Conservation (phyloP, 2,113 vertebrate species). For the Oncorhynchus tshawytscha region DNA sequence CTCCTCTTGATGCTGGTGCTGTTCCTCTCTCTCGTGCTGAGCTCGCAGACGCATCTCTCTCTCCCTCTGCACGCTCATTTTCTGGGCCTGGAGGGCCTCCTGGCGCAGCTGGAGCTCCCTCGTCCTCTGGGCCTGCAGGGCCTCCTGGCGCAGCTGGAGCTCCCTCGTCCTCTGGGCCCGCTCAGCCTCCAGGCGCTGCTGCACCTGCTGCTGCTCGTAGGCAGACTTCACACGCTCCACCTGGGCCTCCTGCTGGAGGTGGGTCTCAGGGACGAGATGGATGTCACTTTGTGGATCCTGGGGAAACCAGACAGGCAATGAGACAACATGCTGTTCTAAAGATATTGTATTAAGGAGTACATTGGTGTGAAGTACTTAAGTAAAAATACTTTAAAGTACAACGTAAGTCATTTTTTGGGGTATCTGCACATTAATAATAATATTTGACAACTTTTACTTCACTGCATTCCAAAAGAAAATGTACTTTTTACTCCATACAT, state of each 20-base stretch:
- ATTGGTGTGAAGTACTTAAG: no score
- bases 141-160: constrained; percentile 78
- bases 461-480: no score
- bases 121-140: constrained; percentile 73
- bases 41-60: constrained; percentile 74
- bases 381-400: no score
- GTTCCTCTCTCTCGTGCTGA: constrained; percentile 56
- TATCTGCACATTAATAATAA: no score
- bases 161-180: constrained; percentile 73
- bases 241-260: constrained; percentile 25
- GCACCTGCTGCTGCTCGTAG: constrained; percentile 87
- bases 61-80: constrained; percentile 75
- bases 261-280: constrained; percentile 28
- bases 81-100: constrained; percentile 66
- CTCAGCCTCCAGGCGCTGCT: constrained; percentile 79
- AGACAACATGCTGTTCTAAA: no score
- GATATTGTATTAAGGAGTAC: no score
- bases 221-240: constrained; percentile 59
- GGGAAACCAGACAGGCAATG: background rate
- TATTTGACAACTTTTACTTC: no score
- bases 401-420: no score
- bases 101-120: constrained; percentile 54
- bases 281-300: constrained; percentile 27
- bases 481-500: no score
- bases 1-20: constrained; percentile 22